Evolutionary conservation across 2,888 invertebrate genomes (phyloP).

Genomic region (Erannis defoliaria): DNA sequence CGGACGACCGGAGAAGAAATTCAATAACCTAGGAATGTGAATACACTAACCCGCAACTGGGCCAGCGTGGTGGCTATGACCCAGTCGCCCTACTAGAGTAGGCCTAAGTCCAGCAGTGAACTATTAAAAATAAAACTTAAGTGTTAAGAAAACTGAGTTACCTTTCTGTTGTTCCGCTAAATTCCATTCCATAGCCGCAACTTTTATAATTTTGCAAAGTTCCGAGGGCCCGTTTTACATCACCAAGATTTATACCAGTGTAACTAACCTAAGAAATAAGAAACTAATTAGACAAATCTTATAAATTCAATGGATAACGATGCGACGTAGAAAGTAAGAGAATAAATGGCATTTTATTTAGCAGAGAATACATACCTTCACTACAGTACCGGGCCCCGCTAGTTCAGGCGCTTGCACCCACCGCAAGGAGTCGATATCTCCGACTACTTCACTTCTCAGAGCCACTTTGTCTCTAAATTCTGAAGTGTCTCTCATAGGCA

Average conservation of each 20-base stretch:
- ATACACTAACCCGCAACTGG: too few species aligned
- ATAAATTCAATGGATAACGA: too few species aligned
- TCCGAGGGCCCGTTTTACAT: constrained; percentile 57
- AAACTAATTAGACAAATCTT: neutral
- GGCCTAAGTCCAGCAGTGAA: too few species aligned
- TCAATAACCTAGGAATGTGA: too few species aligned
- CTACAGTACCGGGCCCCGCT: constrained; percentile 44
- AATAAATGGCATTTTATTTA: too few species aligned
- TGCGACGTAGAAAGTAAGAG: too few species aligned
- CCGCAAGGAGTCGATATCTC: constrained; percentile 55
- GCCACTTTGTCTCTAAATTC: neutral
- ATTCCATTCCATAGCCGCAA: constrained; percentile 65
- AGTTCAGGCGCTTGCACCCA: constrained; percentile 55
- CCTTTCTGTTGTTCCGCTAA: constrained; percentile 67
- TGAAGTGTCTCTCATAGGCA: constrained; percentile 28
- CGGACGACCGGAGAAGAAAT: too few species aligned
- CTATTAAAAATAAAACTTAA: too few species aligned
- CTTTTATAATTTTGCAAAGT: constrained; percentile 23
- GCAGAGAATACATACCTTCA: neutral
- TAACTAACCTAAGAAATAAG: constrained; percentile 54
- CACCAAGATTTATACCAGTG: constrained; percentile 53
- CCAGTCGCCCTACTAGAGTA: too few species aligned
- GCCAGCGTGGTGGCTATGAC: too few species aligned
- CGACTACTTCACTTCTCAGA: constrained; percentile 41
- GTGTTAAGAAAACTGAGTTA: too few species aligned